A percentile compares a stretch with the other conserved stretches of the same genome.
Evolutionary conservation across 2,888 invertebrate genomes (phyloP).

Genomic region (Gonocerus acuteangulatus): DNA sequence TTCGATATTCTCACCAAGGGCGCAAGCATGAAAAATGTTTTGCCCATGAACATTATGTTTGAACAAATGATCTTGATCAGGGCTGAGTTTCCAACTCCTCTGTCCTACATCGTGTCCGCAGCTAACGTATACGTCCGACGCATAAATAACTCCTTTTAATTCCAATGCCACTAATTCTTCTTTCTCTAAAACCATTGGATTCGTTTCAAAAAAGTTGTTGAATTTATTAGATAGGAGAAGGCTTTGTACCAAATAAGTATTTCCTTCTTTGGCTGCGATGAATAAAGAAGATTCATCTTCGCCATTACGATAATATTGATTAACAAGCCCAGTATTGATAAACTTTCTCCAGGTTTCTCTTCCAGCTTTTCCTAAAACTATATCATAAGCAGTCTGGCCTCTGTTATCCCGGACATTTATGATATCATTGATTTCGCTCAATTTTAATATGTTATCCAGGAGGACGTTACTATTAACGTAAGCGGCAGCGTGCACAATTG

Average conservation of each 20-base stretch:
- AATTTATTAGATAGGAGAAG: not conserved
- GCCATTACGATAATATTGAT: not conserved
- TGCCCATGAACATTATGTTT: not conserved
- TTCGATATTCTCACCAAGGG: not conserved
- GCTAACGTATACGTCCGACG: not conserved
- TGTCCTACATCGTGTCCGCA: not conserved
- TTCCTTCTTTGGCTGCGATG: slow-evolving; percentile 2
- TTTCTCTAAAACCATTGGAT: not conserved
- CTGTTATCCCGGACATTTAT: not conserved
- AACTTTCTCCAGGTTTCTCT: not conserved
- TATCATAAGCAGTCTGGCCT: not conserved
- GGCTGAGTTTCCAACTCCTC: not conserved
- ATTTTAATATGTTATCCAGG: not conserved
- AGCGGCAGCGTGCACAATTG: not conserved
- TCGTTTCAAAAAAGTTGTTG: not conserved
- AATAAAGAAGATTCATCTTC: not conserved
- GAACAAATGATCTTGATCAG: not conserved
- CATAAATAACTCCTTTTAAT: not conserved
- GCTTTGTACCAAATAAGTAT: not conserved
- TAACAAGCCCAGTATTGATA: not conserved
- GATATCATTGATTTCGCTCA: not conserved
- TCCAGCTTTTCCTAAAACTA: not conserved
- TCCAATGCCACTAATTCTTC: not conserved
- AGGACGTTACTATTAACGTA: not conserved
- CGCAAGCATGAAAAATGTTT: not conserved